phyloP scores from a whole-genome alignment of 2,113 vertebrate species.

The Axis porcinus region DNA sequence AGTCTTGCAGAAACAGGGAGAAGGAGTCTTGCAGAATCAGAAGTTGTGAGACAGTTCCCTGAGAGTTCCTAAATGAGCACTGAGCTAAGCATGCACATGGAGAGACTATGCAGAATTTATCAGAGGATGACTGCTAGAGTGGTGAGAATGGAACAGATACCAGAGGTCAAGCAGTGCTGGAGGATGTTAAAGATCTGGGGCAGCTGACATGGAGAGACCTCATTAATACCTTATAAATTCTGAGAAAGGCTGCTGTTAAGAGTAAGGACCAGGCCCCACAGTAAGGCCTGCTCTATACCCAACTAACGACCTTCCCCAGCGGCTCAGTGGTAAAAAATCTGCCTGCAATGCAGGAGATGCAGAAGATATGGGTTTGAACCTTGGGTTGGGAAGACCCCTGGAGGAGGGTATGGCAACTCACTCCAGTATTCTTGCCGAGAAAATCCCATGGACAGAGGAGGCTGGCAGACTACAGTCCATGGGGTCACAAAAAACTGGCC shows the following conservation, averaged over 20 bases:
- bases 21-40: neutral
- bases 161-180: neutral
- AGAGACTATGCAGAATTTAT: neutral
- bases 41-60: neutral
- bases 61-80: neutral
- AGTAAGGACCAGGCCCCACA: neutral
- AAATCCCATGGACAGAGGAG: neutral
- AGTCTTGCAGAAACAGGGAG: neutral
- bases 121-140: neutral
- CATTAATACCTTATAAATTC: neutral
- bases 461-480: neutral
- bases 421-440: neutral
- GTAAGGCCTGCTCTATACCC: neutral
- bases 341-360: neutral
- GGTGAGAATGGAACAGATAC: neutral
- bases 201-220: neutral
- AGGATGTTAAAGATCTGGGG: neutral
- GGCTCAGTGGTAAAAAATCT: neutral
- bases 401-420: neutral
- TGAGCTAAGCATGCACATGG: neutral
- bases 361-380: neutral
- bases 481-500: neutral
- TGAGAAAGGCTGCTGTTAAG: neutral
- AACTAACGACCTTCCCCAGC: neutral
- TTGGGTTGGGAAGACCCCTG: neutral